phyloP scores from a whole-genome alignment of 1,140 invertebrate genomes.

The Tenebrio molitor region DNA sequence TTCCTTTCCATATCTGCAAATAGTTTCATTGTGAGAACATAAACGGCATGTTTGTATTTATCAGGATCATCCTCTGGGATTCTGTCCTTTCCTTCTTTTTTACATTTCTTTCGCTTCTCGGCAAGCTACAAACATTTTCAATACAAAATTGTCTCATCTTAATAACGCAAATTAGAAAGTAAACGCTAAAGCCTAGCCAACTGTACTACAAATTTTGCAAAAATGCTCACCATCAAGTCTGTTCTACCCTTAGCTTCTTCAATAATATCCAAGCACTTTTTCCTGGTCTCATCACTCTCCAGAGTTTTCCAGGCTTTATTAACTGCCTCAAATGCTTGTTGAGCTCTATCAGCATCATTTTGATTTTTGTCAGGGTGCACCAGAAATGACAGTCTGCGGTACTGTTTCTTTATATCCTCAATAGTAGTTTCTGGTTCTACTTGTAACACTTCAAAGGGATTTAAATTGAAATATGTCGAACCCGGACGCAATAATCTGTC shows the following conservation, averaged over 20 bases:
- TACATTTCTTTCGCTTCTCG: conserved; percentile 95
- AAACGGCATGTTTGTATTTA: conserved; percentile 94
- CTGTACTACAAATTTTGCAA: too few relatives aligned
- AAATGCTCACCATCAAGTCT: conserved; percentile 86
- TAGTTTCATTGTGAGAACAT: conserved; percentile 98
- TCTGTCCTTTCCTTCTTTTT: conserved; percentile 89
- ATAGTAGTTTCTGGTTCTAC: conserved; percentile 90
- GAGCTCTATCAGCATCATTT: conserved; percentile 94
- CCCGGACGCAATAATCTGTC: conserved; percentile 92
- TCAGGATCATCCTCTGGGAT: conserved; percentile 96
- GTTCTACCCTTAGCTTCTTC: conserved; percentile 96
- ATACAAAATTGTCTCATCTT: conserved; percentile 27
- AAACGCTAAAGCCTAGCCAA: too few relatives aligned
- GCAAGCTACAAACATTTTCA: conserved; percentile 77
- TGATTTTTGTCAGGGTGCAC: conserved; percentile 99
- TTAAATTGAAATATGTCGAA: conserved; percentile 96
- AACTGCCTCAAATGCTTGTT: conserved; percentile 94
- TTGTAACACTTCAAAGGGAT: conserved; percentile 96
- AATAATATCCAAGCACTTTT: conserved; percentile 96
- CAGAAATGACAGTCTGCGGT: conserved; percentile 94
- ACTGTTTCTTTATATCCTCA: conserved; percentile 97
- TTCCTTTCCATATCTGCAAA: conserved; percentile 97
- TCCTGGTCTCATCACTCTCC: conserved; percentile 94
- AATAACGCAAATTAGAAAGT: background rate
- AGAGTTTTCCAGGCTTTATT: conserved; percentile 97